Percentiles rank a stretch among this genome's conserved stretches.
Conservation (phyloP, 2,797 vertebrate species). For the Pyrocephalus nanus region DNA sequence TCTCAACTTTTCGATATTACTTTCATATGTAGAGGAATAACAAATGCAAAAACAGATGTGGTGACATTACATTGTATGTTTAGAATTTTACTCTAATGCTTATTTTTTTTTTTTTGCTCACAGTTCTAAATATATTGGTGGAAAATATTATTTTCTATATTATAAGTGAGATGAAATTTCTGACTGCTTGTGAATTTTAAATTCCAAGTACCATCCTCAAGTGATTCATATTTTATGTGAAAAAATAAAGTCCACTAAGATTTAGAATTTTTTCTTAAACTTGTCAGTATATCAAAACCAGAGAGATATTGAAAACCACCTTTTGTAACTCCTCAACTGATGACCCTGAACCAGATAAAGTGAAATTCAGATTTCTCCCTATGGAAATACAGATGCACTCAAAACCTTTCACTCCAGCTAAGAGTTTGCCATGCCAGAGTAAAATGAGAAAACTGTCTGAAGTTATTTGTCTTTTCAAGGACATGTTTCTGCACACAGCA, state of each 20-base stretch:
- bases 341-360: background rate
- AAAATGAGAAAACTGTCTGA: slow-evolving; percentile 28
- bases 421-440: background rate
- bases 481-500: background rate
- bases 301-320: background rate
- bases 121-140: background rate
- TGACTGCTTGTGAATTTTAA: background rate
- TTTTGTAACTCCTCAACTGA: background rate
- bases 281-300: background rate
- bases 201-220: background rate
- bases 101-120: background rate
- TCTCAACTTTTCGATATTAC: background rate
- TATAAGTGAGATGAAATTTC: background rate
- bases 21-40: background rate
- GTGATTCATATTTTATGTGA: background rate
- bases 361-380: background rate
- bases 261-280: background rate
- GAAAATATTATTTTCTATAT: background rate
- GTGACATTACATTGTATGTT: background rate
- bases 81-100: background rate
- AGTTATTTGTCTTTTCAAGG: slow-evolving; percentile 28
- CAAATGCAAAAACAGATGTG: background rate
- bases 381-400: background rate
- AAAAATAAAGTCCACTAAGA: background rate
- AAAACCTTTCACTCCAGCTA: background rate